Evolutionary conservation across 2,113 vertebrate species (phyloP).

Genomic region (Pseudonaja textilis): DNA sequence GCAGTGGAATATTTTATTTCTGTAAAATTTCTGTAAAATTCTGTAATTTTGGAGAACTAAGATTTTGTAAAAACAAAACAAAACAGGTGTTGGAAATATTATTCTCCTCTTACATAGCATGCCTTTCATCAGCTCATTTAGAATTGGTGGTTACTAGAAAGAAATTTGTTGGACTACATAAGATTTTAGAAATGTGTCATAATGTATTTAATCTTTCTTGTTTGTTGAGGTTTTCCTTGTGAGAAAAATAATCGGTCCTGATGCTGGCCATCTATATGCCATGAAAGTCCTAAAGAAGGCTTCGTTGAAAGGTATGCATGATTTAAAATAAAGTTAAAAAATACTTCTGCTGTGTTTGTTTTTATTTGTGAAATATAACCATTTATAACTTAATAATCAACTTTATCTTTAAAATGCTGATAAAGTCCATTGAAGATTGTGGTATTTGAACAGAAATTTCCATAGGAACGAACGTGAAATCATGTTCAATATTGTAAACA

Average conservation of each 20-base stretch:
- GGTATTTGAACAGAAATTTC: neutral
- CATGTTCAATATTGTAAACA: neutral
- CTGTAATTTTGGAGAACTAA: neutral
- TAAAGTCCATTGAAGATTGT: neutral
- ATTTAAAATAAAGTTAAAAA: neutral
- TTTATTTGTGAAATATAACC: neutral
- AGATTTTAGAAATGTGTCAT: neutral
- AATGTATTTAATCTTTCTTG: neutral
- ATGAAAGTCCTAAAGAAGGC: slow-evolving; percentile 99
- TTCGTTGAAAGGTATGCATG: slow-evolving; percentile 88
- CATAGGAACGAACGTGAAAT: neutral
- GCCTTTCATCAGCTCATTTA: rapidly evolving
- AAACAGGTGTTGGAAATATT: neutral
- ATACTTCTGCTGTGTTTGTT: neutral
- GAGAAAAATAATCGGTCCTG: slow-evolving; percentile 89
- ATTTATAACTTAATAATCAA: neutral
- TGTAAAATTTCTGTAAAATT: neutral
- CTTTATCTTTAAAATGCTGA: neutral
- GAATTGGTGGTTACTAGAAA: neutral
- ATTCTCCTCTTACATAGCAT: neutral
- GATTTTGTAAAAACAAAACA: neutral
- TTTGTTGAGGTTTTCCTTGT: slow-evolving; percentile 89
- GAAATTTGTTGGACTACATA: neutral
- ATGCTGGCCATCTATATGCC: slow-evolving; percentile 95
- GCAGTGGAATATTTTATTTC: neutral